phyloP scores from a whole-genome alignment of 64 coral and sea anemone species.

The Hydrozoanthus tunicans region DNA sequence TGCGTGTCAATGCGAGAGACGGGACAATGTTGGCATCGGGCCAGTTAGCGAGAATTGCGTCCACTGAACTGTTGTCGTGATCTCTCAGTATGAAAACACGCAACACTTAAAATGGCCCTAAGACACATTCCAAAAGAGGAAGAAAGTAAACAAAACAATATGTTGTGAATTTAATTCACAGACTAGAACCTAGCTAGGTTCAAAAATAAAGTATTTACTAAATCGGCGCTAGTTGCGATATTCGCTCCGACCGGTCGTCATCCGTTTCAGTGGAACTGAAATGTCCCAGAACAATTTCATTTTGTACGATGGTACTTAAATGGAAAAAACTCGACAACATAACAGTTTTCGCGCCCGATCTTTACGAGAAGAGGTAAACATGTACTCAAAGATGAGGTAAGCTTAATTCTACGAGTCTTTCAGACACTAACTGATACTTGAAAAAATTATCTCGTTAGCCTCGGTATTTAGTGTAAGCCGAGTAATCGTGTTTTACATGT shows the following conservation, averaged over 20 bases:
- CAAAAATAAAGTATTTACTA: background rate
- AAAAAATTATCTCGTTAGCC: no score
- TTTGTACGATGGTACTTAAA: background rate
- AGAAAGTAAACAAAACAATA: background rate
- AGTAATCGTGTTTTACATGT: no score
- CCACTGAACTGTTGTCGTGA: constrained; percentile 7
- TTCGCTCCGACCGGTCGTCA: background rate
- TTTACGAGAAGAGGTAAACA: background rate
- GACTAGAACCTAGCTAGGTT: background rate
- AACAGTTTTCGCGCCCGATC: background rate
- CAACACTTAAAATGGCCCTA: constrained; percentile 15
- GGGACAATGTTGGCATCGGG: constrained; percentile 43
- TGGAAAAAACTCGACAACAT: background rate
- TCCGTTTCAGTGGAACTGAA: background rate
- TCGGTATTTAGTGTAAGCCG: no score
- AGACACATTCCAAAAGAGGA: background rate
- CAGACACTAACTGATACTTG: no score
- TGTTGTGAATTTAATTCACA: no score
- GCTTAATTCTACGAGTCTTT: no score
- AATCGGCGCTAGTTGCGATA: background rate
- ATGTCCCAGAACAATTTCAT: background rate
- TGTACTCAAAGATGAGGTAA: no score
- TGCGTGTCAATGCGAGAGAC: background rate
- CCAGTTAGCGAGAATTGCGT: background rate
- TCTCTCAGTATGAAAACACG: background rate